Percentiles rank a stretch among this genome's conserved stretches.
Conservation (phyloP, 2,113 vertebrate species). For the Brachionichthys hirsutus region DNA sequence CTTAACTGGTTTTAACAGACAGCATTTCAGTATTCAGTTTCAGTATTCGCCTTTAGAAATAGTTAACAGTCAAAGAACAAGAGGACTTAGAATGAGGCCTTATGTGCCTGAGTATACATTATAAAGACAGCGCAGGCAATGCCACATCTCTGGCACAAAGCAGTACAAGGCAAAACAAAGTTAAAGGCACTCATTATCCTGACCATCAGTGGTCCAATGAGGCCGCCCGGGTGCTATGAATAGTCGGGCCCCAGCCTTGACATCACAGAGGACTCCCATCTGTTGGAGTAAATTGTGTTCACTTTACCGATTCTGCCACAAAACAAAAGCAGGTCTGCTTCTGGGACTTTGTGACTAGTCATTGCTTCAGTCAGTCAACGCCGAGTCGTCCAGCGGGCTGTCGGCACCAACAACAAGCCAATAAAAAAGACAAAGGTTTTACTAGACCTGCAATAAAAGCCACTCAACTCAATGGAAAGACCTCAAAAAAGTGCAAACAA, state of each 20-base stretch:
- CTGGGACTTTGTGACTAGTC: slow-evolving; percentile 7
- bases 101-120: too few species aligned
- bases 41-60: too few species aligned
- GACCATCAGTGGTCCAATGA: slow-evolving; percentile 43
- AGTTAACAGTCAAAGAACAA: not conserved
- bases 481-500: not conserved
- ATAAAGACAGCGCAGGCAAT: slow-evolving; percentile 32
- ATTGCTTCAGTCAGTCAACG: slow-evolving; percentile 12
- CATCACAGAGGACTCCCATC: slow-evolving; percentile 29
- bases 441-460: slow-evolving; percentile 12
- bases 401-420: slow-evolving; percentile 14
- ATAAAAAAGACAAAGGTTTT: slow-evolving; percentile 15
- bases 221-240: slow-evolving; percentile 53
- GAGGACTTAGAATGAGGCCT: too few species aligned
- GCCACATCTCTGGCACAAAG: slow-evolving; percentile 35
- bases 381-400: slow-evolving; percentile 30
- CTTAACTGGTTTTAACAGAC: too few species aligned
- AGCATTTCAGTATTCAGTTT: too few species aligned
- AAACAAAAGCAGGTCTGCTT: slow-evolving; percentile 1
- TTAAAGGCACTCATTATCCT: slow-evolving; percentile 55
- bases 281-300: too few species aligned
- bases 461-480: not conserved
- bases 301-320: too few species aligned
- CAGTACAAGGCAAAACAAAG: slow-evolving; percentile 40
- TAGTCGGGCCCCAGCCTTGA: slow-evolving; percentile 37